Conservation (phyloP, 2,797 vertebrate species). For the Varecia variegata region DNA sequence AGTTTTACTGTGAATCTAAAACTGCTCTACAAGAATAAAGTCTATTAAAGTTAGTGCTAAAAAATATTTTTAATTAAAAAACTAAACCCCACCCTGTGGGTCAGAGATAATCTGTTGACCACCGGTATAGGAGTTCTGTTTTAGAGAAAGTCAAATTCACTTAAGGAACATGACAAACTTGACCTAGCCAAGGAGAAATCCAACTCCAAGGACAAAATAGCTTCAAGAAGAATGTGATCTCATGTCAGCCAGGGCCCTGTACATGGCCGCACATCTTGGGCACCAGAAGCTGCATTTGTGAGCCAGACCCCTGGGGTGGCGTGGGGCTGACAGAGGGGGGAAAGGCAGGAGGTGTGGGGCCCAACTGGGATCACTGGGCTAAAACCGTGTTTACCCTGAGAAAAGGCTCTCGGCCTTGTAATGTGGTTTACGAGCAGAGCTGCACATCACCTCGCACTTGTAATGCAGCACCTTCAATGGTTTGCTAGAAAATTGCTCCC, state of each 20-base stretch:
- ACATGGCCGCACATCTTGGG: fast-evolving
- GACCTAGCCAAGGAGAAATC: neutral
- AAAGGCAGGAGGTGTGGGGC: fast-evolving
- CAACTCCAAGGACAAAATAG: neutral
- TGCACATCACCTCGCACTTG: conserved; percentile 13
- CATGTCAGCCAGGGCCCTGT: no score
- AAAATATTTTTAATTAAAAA: neutral
- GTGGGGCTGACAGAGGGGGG: neutral
- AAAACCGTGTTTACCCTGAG: neutral
- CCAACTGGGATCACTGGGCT: fast-evolving
- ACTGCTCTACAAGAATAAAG: neutral
- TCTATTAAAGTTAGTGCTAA: neutral
- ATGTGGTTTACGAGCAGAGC: neutral
- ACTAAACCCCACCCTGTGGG: no score
- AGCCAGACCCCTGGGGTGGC: neutral
- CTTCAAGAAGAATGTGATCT: neutral
- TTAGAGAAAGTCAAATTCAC: neutral
- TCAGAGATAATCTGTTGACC: neutral
- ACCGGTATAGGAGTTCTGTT: neutral
- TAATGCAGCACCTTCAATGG: conserved; percentile 43
- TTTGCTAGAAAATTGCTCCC: conserved; percentile 67
- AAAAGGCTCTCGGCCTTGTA: neutral
- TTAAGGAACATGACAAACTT: neutral
- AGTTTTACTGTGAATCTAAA: neutral
- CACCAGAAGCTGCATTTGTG: neutral